These are phyloP conservation scores for Watsonalla cultraria DNA, from an alignment of 2,888 invertebrate genomes.

Conservation along the genomic window DNA sequence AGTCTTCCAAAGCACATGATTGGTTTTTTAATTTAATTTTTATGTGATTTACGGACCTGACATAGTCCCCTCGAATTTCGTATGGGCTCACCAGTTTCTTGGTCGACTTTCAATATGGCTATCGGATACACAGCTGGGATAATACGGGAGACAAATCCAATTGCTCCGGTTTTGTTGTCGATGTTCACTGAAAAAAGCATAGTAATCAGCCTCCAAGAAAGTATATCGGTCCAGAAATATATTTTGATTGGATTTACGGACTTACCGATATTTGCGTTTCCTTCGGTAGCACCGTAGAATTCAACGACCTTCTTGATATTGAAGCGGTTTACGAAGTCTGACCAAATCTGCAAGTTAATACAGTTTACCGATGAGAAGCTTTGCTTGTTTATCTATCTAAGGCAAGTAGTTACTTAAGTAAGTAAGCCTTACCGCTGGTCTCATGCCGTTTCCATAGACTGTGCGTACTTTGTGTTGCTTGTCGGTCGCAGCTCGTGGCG, in stretches of 20 bases:
- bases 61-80: constrained; percentile 93
- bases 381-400: too few species aligned
- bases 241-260: neutral
- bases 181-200: constrained; percentile 86
- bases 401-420: too few species aligned
- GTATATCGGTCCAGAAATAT: neutral
- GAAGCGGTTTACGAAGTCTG: constrained; percentile 92
- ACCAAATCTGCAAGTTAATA: constrained; percentile 86
- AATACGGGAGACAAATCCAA: constrained; percentile 96
- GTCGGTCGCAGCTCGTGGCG: constrained; percentile 84
- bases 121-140: constrained; percentile 95
- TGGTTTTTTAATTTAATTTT: neutral
- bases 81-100: constrained; percentile 93
- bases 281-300: constrained; percentile 98
- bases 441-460: constrained; percentile 95
- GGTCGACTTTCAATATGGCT: constrained; percentile 94
- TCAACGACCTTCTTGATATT: constrained; percentile 91
- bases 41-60: constrained; percentile 42
- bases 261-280: constrained; percentile 96
- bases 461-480: constrained; percentile 85
- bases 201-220: neutral
- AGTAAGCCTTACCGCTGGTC: constrained; percentile 79
- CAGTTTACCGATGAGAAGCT: neutral
- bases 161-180: constrained; percentile 95
- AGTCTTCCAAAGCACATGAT: neutral